Percentiles rank a stretch among this genome's conserved stretches.
phyloP scores from a whole-genome alignment of 2,888 invertebrate species.

The Drosophila kokeensis region DNA sequence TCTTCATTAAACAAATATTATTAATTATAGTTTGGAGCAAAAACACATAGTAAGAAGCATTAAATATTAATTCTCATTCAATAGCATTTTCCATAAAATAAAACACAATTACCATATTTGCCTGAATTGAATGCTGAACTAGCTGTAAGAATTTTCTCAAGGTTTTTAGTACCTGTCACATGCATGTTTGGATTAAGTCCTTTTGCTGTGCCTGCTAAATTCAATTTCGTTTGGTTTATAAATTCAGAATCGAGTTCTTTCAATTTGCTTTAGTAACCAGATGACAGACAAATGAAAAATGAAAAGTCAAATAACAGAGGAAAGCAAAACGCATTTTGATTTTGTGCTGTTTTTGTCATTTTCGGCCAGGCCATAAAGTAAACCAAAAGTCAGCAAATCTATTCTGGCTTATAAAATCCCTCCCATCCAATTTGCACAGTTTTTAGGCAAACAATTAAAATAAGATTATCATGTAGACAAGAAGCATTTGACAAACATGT shows the following conservation, averaged over 20 bases:
- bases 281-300: conserved; percentile 6
- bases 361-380: conserved; percentile 3
- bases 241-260: conserved; percentile 43
- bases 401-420: conserved; percentile 6
- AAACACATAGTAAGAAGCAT: neutral
- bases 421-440: conserved; percentile 8
- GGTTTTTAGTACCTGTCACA: conserved; percentile 21
- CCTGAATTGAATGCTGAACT: neutral
- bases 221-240: conserved; percentile 48
- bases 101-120: neutral
- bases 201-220: conserved; percentile 12
- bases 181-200: conserved; percentile 25
- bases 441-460: conserved; percentile 63
- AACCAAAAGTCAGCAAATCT: conserved; percentile 20
- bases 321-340: conserved; percentile 53
- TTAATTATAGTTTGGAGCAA: neutral
- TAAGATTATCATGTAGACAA: conserved; percentile 56
- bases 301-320: conserved; percentile 1
- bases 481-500: conserved; percentile 45
- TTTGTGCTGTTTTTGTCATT: conserved; percentile 32
- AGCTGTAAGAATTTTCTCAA: neutral
- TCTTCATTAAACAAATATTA: neutral
- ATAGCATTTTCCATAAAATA: neutral
- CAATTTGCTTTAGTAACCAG: conserved; percentile 44
- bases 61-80: neutral